Evolutionary conservation across 2,113 vertebrate species (phyloP), one percentile per base, ranked within the genome.

Genomic region (Eretmochelys imbricata): DNA sequence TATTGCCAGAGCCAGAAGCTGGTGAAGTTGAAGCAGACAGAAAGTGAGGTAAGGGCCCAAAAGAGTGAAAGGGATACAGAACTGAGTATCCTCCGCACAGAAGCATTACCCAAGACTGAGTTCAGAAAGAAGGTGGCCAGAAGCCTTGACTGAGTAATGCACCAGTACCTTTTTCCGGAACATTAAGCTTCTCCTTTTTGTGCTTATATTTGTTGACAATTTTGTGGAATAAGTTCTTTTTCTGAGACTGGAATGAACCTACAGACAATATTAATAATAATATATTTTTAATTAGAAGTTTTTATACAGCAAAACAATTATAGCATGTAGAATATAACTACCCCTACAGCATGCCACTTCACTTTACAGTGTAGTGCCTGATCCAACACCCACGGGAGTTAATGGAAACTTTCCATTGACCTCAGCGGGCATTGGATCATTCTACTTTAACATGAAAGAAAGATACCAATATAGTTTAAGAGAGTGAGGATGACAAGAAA

Each of bases 161-260:
- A 96, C 92, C 96, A 96, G 96, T 98, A 99, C 99, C 99, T 99
- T 99, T 98, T 95, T 99, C 99, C 95, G 97, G 98, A 98, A 98
- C 98, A 98, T 98, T 98, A 98, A 98, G 97, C 98, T 99, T 99
- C 98, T 99, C 98, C 99, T 99, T 99, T 99, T 98, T 99, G 98
- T 99, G 98, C 98, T 99, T 99, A 98, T 98, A 99, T 99, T 99
- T 99, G 98, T 98, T 99, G 98, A 99, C 98, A 99, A 99, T 99
- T 99, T 99, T 99, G 99, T 99, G 98, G 98, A 99, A 99, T 98
- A 99, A 98, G 98, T 98, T 99, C 98, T 99, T 99, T 99, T 99
- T 98, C 99, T 99, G 98, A 98, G 99, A 99, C 99, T 99, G 98
- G 98, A 99, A 99, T 99, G 99, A 97, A 98, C 99, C 99, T 99